A percentile compares a stretch with the other conserved stretches of the same genome.
phyloP scores from a whole-genome alignment of 2,113 vertebrate genomes.

The Puma concolor region DNA sequence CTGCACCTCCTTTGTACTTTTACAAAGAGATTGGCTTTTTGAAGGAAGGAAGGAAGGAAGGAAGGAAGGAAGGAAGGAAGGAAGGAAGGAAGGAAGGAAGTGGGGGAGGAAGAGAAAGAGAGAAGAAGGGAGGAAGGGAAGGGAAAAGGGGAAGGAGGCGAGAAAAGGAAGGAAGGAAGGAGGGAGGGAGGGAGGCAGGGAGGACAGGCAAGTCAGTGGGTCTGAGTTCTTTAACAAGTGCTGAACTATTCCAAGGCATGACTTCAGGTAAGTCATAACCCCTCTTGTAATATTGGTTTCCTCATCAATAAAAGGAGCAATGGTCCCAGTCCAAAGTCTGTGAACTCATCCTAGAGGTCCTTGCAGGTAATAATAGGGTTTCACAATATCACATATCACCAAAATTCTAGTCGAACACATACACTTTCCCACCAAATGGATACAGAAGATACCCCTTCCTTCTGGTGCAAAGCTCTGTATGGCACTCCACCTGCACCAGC shows the following conservation, averaged over 20 bases:
- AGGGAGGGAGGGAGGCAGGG: not conserved
- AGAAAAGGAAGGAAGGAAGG: not conserved
- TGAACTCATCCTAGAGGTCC: not conserved
- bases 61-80: too few relatives aligned
- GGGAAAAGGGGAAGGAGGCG: too few relatives aligned
- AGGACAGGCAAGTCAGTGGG: not conserved
- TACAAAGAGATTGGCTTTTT: too few relatives aligned
- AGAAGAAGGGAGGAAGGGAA: too few relatives aligned
- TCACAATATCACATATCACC: not conserved
- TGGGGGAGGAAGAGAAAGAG: too few relatives aligned
- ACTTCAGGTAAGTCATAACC: not conserved
- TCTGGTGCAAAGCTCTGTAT: not conserved
- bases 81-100: too few relatives aligned
- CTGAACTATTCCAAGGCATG: not conserved
- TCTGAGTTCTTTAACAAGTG: not conserved
- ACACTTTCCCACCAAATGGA: not conserved
- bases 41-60: too few relatives aligned
- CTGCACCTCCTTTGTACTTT: not conserved
- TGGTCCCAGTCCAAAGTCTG: not conserved
- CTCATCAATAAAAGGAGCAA: constrained; percentile 23
- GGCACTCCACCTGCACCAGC: not conserved
- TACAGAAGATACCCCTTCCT: not conserved
- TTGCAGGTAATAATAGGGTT: not conserved
- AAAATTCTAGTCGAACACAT: not conserved
- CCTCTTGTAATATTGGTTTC: not conserved